Evolutionary conservation across 2,888 invertebrate species (phyloP).

Genomic region (Gortyna flavago): DNA sequence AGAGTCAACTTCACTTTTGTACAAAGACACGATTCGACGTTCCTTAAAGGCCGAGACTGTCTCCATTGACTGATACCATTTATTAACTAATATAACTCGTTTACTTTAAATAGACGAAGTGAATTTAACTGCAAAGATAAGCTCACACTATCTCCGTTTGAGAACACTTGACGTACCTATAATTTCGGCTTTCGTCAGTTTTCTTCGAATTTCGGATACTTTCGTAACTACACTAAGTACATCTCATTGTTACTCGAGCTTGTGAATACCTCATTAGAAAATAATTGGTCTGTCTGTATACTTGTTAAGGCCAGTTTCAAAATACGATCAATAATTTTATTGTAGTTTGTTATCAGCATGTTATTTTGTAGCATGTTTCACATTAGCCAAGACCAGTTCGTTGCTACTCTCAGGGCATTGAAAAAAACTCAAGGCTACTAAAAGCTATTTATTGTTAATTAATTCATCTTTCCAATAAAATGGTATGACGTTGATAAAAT

Average conservation of each 20-base stretch:
- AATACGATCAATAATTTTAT: neutral
- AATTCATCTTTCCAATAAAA: neutral
- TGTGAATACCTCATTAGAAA: slow-evolving; percentile 3
- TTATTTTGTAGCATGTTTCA: neutral
- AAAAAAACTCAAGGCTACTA: neutral
- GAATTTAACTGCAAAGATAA: neutral
- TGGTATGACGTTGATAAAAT: neutral
- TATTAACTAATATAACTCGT: neutral
- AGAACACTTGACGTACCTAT: neutral
- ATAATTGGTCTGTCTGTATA: neutral
- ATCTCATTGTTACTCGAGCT: slow-evolving; percentile 1
- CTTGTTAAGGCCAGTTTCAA: neutral
- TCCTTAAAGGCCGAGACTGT: neutral
- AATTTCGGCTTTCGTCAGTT: neutral
- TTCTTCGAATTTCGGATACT: neutral
- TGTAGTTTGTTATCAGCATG: neutral
- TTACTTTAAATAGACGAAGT: neutral
- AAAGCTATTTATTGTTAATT: neutral
- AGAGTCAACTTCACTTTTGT: neutral
- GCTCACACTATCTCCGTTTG: neutral
- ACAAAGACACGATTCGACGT: too few relatives aligned
- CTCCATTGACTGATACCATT: neutral
- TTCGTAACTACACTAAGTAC: neutral
- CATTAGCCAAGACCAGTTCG: neutral
- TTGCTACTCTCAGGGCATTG: neutral